Conservation (phyloP, 1,140 invertebrate species). For the Thaumetopoea pityocampa region DNA sequence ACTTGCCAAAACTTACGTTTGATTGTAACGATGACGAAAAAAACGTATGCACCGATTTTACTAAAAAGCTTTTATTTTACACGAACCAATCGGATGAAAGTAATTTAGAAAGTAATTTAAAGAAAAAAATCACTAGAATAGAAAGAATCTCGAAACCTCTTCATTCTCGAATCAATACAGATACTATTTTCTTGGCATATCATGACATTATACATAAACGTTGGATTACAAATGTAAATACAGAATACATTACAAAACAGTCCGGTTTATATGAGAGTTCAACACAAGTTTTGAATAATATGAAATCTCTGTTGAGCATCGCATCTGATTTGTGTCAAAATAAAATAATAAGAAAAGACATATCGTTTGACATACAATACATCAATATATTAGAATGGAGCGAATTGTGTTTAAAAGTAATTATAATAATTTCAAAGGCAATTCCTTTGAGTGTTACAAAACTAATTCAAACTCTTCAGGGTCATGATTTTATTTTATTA, state of each 20-base stretch:
- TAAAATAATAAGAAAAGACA: neutral
- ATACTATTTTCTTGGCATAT: slow-evolving; percentile 5
- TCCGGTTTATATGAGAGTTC: neutral
- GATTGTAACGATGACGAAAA: neutral
- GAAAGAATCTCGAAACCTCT: neutral
- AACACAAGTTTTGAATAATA: neutral
- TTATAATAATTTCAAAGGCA: neutral
- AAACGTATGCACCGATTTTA: neutral
- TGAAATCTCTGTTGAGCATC: neutral
- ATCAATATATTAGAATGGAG: neutral
- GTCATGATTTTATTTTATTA: neutral
- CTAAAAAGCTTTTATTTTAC: slow-evolving; percentile 8
- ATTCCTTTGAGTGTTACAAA: neutral
- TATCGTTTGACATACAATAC: neutral
- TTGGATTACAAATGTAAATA: slow-evolving; percentile 3
- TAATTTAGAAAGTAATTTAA: neutral
- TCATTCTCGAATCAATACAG: neutral
- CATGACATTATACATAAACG: slow-evolving; percentile 15
- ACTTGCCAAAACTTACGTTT: slow-evolving; percentile 2
- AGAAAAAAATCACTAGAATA: slow-evolving; percentile 3
- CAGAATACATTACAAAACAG: slow-evolving; percentile 6
- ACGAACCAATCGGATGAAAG: slow-evolving; percentile 5
- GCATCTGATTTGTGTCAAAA: slow-evolving; percentile 6
- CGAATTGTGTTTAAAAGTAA: too few species aligned
- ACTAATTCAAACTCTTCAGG: neutral